Conservation (phyloP, 2,113 vertebrate species). For the Phalacrocorax brasilianus region DNA sequence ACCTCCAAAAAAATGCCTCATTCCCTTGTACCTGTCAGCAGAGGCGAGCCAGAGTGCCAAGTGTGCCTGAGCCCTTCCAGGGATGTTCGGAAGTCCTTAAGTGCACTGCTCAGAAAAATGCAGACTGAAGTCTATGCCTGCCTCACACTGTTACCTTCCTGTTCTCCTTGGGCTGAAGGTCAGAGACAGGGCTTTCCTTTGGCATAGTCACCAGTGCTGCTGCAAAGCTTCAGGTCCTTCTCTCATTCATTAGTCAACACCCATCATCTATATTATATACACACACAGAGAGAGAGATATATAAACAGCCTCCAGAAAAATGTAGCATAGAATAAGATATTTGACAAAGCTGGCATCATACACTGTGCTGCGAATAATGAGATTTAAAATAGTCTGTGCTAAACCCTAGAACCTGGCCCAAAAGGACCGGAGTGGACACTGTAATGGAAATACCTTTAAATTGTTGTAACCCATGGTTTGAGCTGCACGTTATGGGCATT, state of each 20-base stretch:
- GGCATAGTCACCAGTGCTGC: background rate
- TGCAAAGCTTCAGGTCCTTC: background rate
- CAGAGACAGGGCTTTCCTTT: background rate
- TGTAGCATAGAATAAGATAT: background rate
- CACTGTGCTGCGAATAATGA: background rate
- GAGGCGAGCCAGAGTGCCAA: background rate
- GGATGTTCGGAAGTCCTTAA: background rate
- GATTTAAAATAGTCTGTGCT: background rate
- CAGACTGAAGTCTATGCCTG: background rate
- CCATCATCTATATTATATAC: background rate
- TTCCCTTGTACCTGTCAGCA: accelerated
- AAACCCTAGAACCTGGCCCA: background rate
- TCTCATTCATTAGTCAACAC: background rate
- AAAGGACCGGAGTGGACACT: background rate
- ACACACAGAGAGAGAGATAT: background rate
- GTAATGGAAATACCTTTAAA: background rate
- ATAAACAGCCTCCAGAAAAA: background rate
- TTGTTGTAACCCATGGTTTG: background rate
- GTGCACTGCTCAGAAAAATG: background rate
- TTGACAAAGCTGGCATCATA: background rate
- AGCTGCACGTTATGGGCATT: background rate
- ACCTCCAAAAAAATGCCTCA: background rate
- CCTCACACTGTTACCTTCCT: background rate
- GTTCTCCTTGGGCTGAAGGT: background rate
- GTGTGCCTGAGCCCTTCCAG: background rate